Evolutionary conservation across 2,888 invertebrate genomes (phyloP), one percentile per base, ranked within the genome.

Genomic region (Oligia strigilis): DNA sequence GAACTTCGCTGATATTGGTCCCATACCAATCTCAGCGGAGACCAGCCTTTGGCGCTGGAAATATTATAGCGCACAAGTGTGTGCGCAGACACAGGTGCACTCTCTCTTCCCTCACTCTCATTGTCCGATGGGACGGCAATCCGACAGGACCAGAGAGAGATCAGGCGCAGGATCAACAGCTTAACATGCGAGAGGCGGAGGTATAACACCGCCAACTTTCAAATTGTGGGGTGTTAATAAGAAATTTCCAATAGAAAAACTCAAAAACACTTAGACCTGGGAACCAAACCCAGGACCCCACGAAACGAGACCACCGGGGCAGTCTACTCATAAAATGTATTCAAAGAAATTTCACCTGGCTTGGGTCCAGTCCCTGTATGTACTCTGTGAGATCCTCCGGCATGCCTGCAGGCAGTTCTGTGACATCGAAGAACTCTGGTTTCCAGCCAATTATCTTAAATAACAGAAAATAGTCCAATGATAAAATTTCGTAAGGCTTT

Each of bases 361-460:
- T 77, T 0, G 91, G 79, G 1, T 90, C 86, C 1, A 92, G 77
- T 5, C 65, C 78, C 4, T 79, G 84, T 60, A 96, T 96, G 60
- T 94, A 89, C 0, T 92, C 88, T 0, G 86, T 87, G 13, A 96
- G 89, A 2, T 94, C 94, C 3, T 91, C 91, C 0, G 98, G 98
- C 98, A 99, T 98, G 11, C 97, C 97, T 0, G 93, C 93, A 0
- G 99, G 99, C 71, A 99, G 94, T 69, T 97, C 95, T 3, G 94
- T 92, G 0, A 97, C 97, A 85, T 98, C 98, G 92, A 98, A 99
- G 90, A 97, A 98, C 9, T 98, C 98, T 0, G 99, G 99, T 81
- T 97, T 95, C 99, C 99, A 99, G 73, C 98, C 98, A 90, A 98
- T 99, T 91, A 99, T 99, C 98, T 98, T 89, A 4, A 88, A 90